Percentiles rank a stretch among this genome's conserved stretches.
Evolutionary conservation across 2,888 invertebrate genomes (phyloP).

Genomic region (Orthosia gothica): DNA sequence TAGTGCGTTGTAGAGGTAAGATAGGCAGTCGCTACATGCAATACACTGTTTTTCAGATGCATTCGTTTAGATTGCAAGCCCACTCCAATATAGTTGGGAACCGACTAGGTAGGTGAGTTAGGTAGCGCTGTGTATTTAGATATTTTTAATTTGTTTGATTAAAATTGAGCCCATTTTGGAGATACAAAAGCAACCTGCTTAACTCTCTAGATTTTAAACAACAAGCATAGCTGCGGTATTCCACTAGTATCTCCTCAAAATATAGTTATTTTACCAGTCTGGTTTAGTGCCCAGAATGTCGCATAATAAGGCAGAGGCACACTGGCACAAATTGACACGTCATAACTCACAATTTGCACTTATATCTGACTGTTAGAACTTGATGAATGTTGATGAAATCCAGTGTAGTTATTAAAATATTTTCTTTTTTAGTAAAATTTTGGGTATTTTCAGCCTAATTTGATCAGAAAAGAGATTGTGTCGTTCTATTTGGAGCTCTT

Average conservation of each 20-base stretch:
- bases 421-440: neutral
- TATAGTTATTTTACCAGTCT: conserved; percentile 17
- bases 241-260: conserved; percentile 8
- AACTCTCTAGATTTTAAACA: no score
- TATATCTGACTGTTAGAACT: conserved; percentile 9
- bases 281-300: conserved; percentile 24
- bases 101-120: no score
- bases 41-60: no score
- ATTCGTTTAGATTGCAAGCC: no score
- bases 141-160: no score
- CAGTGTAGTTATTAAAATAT: neutral
- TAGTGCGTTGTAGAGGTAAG: no score
- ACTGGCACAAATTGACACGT: conserved; percentile 50
- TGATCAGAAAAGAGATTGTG: conserved; percentile 16
- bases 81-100: no score
- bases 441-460: neutral
- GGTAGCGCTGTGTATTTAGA: no score
- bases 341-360: neutral
- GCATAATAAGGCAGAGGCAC: conserved; percentile 16
- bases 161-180: no score
- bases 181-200: neutral
- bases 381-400: conserved; percentile 23
- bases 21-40: no score
- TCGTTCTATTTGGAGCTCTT: neutral
- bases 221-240: neutral